These are phyloP conservation scores for Sarcophaga carnaria DNA, from an alignment of 2,888 invertebrate genomes.

Conservation along the genomic window DNA sequence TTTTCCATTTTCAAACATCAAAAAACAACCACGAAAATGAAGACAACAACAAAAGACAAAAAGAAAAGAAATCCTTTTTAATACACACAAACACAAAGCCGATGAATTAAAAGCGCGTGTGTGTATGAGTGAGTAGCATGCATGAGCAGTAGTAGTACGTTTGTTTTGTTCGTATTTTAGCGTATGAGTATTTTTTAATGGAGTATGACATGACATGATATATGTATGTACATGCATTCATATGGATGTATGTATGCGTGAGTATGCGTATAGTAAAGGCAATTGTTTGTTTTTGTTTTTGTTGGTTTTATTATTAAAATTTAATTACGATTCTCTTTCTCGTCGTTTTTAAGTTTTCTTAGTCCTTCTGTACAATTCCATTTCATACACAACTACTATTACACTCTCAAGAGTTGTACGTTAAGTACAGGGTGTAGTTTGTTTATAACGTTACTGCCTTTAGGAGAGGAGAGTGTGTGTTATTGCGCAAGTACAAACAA, in stretches of 20 bases:
- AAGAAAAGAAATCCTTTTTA: slow-evolving; percentile 5
- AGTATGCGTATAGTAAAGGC: background rate
- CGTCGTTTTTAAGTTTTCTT: background rate
- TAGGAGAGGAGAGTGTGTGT: background rate
- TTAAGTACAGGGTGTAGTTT: slow-evolving; percentile 32
- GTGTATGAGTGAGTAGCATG: background rate
- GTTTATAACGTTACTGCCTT: background rate
- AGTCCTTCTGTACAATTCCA: too few relatives aligned
- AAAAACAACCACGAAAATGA: background rate
- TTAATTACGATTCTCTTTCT: slow-evolving; percentile 3
- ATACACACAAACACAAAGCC: background rate
- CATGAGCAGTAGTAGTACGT: background rate
- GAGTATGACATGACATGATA: too few relatives aligned
- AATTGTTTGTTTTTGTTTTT: background rate
- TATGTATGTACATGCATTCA: slow-evolving; percentile 12
- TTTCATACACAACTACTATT: too few relatives aligned
- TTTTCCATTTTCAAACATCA: slow-evolving; percentile 18
- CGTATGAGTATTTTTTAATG: background rate
- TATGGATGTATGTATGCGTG: slow-evolving; percentile 12
- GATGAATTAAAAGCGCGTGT: background rate
- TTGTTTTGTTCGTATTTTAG: background rate
- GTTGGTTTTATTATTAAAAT: background rate
- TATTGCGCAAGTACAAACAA: slow-evolving; percentile 71
- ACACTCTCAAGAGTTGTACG: background rate
- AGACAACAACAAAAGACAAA: background rate